Percentiles rank a stretch among this genome's conserved stretches.
phyloP scores from a whole-genome alignment of 1,140 invertebrate species.

The Calliphora vicina region DNA sequence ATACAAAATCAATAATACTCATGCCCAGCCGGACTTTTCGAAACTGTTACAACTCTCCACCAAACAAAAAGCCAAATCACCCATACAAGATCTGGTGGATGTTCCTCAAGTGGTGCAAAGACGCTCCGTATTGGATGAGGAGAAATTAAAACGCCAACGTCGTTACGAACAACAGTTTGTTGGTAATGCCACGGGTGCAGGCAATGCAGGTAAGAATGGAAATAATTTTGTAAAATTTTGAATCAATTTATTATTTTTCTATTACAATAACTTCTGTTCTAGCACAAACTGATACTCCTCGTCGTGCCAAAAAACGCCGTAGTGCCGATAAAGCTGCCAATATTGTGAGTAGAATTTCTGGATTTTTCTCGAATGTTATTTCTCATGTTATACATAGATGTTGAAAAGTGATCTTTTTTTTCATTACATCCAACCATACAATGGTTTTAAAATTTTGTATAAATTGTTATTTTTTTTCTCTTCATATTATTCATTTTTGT shows the following conservation, averaged over 20 bases:
- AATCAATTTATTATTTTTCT: too few species aligned
- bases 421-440: neutral
- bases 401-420: conserved; percentile 48
- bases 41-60: conserved; percentile 53
- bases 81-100: conserved; percentile 59
- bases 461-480: neutral
- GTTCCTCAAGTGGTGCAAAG: conserved; percentile 53
- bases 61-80: conserved; percentile 57
- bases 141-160: conserved; percentile 56
- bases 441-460: neutral
- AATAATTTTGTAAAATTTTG: too few species aligned
- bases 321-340: conserved; percentile 59
- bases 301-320: conserved; percentile 60
- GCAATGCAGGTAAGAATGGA: conserved; percentile 40
- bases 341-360: conserved; percentile 60
- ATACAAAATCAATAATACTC: conserved; percentile 52
- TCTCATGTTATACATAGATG: conserved; percentile 37
- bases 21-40: conserved; percentile 58
- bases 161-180: conserved; percentile 55
- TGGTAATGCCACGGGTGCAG: conserved; percentile 40
- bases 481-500: neutral
- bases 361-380: conserved; percentile 44
- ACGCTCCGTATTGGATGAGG: conserved; percentile 58
- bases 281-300: conserved; percentile 58
- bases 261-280: neutral